phyloP scores from a whole-genome alignment of 2,113 vertebrate genomes.

The Etheostoma spectabile region DNA sequence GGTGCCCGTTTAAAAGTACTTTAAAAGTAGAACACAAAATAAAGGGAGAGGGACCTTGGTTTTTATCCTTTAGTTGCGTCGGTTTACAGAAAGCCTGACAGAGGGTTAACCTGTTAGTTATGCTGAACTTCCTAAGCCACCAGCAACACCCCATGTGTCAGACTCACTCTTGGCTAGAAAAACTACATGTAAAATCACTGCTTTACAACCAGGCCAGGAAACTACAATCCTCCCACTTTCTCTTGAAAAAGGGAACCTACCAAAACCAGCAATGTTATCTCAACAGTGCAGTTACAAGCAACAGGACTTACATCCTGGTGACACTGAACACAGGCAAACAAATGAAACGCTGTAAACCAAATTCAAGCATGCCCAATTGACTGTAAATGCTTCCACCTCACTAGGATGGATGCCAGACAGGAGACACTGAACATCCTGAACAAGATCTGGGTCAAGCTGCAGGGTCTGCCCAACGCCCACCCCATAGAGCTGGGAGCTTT shows the following conservation, averaged over 20 bases:
- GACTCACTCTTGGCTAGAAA: slow-evolving; percentile 1
- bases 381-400: neutral
- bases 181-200: slow-evolving; percentile 16
- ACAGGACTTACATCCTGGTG: slow-evolving; percentile 27
- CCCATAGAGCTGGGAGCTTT: slow-evolving; percentile 87
- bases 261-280: neutral
- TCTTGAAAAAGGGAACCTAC: neutral
- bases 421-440: slow-evolving; percentile 82
- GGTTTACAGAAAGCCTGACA: neutral
- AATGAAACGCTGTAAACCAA: neutral
- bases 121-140: neutral
- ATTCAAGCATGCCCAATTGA: neutral
- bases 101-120: neutral
- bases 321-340: neutral
- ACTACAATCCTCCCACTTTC: neutral
- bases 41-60: neutral
- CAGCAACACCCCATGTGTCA: neutral
- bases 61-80: neutral
- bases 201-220: neutral
- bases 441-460: slow-evolving; percentile 88
- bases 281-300: neutral
- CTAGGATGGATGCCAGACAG: slow-evolving; percentile 79
- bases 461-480: slow-evolving; percentile 85
- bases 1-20: too few relatives aligned
- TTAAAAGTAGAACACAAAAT: neutral